Conservation (phyloP, 2,113 vertebrate genomes). For the Podiceps cristatus region DNA sequence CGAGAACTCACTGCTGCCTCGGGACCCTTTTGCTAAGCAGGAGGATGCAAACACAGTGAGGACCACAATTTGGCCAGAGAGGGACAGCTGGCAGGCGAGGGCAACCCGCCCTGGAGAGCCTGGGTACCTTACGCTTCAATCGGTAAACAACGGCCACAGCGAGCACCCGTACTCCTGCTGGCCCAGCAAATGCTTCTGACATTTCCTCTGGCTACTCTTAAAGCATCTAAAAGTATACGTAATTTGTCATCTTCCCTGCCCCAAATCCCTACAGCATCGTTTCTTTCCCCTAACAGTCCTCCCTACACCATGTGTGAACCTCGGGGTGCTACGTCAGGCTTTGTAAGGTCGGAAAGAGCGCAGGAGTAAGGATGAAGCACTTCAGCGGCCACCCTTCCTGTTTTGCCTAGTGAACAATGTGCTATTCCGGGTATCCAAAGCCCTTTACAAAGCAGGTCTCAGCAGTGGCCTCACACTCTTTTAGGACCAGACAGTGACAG, state of each 20-base stretch:
- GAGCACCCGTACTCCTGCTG: neutral
- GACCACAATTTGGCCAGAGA: neutral
- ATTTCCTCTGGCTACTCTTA: neutral
- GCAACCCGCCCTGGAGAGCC: neutral
- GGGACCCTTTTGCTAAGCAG: neutral
- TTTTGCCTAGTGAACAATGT: neutral
- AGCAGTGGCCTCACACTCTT: neutral
- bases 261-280: neutral
- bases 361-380: neutral
- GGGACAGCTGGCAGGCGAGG: neutral
- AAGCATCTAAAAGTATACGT: neutral
- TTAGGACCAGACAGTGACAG: neutral
- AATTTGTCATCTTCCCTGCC: neutral
- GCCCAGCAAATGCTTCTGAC: neutral
- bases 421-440: neutral
- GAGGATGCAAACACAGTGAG: fast-evolving
- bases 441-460: neutral
- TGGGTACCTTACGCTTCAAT: neutral
- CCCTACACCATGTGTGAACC: fast-evolving
- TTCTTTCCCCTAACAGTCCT: neutral
- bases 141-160: fast-evolving
- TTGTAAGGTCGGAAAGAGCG: neutral
- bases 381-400: fast-evolving
- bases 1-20: neutral
- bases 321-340: neutral